Conservation (phyloP, 2,888 invertebrate species). For the Pseudococcus jackbeardsleyi region DNA sequence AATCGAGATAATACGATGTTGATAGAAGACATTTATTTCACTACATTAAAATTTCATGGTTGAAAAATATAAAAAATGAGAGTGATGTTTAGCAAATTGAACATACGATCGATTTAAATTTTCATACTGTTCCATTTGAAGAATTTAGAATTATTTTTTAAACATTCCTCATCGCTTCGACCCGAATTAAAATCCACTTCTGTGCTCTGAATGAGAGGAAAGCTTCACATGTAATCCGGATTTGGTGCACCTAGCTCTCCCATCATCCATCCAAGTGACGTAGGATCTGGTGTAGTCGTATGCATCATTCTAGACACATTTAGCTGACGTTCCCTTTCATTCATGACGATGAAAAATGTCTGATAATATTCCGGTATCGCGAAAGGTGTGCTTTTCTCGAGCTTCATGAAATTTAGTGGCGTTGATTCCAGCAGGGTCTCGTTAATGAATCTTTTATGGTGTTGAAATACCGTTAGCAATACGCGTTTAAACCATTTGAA, state of each 20-base stretch:
- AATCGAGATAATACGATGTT: neutral
- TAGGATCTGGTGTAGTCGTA: slow-evolving; percentile 19
- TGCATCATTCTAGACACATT: neutral
- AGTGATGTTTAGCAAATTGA: neutral
- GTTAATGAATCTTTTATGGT: slow-evolving; percentile 26
- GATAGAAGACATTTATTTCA: neutral
- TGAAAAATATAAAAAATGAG: neutral
- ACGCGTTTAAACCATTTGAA: slow-evolving; percentile 34
- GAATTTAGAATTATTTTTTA: neutral
- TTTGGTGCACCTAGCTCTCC: neutral
- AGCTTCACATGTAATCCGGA: neutral
- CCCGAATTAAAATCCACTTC: neutral
- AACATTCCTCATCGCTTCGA: neutral
- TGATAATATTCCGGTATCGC: slow-evolving; percentile 7
- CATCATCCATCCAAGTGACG: slow-evolving; percentile 19
- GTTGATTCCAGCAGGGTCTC: neutral
- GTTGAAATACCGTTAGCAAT: neutral
- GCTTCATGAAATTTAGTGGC: neutral
- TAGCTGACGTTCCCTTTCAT: neutral
- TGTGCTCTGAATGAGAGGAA: neutral
- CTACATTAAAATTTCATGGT: neutral
- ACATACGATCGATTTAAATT: neutral
- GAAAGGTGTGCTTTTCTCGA: slow-evolving; percentile 30
- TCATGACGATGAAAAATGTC: slow-evolving; percentile 26
- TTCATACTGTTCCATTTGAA: neutral